Base-by-base conservation (phyloP, 2,888 invertebrate genomes). In the Asteroscopus sphinx region DNA sequence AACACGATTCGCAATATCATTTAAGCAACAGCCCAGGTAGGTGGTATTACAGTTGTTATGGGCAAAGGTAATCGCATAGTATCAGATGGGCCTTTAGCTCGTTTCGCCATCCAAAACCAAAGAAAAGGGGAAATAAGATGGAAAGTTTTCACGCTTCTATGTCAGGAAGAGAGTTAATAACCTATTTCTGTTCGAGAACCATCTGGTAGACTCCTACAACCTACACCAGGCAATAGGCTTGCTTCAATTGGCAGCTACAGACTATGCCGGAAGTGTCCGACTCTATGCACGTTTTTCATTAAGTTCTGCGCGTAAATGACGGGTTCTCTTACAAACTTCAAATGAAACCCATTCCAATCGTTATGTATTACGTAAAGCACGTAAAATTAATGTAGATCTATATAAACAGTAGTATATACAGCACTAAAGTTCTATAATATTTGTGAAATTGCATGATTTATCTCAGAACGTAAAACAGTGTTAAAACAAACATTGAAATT, bases 401-500 rank as follows among this genome's bases (percentile, higher is more conserved):
- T 6, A 8, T 9, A 2, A 13, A 32, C 37, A 17, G 44, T 12
- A 9, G 28, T 42, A 41, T 25, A 41, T 26, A 32, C 11, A 37
- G 36, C 37, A 21, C 28, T 13, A 21, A 30, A 30, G 25, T 13
- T 25, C 25, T 12, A n/a, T 15, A 12, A 21, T 32, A 37, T 28
- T 17, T n/a, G 9, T n/a, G 25, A 26, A 25, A 67, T 36, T 32
- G 26, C 15, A 28, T 40, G 44, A 9, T 37, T 40, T 33, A 67
- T 52, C 40, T 37, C 36, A 28, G 13, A 47, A 45, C 42, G 25
- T 33, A 37, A n/a, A n/a, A 16, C 66, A 45, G 15, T 40, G 40
- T 59, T 55, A 60, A 71, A 75, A 72, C 75, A 75, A 75, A 75
- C 67, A 74, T 66, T 53, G 51, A 57, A 55, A 70, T 67, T 52